These are phyloP conservation scores for Acropternis orthonyx DNA, from an alignment of 2,797 vertebrate genomes.

Conservation along the genomic window DNA sequence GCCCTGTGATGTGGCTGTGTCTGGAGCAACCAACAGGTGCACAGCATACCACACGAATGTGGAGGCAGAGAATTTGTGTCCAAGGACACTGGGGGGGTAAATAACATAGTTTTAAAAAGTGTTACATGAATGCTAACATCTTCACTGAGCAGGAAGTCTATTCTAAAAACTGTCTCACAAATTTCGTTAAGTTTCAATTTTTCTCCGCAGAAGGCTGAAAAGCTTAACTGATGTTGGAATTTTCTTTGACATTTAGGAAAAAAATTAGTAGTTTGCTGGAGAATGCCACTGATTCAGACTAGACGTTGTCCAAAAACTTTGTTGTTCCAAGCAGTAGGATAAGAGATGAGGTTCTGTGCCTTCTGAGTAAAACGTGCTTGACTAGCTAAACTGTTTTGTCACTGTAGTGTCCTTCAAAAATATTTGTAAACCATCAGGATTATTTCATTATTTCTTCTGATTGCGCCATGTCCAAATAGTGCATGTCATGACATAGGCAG, in stretches of 20 bases:
- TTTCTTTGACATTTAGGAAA: background rate
- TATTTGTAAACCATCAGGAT: background rate
- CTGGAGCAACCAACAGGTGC: slow-evolving; percentile 47
- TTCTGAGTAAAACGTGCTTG: background rate
- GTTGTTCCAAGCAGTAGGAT: background rate
- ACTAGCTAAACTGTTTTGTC: background rate
- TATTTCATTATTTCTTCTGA: background rate
- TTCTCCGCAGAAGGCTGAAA: background rate
- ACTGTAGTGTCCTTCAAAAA: background rate
- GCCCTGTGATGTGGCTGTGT: background rate
- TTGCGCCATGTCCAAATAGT: background rate
- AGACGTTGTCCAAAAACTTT: background rate
- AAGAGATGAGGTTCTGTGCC: background rate
- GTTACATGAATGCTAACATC: background rate
- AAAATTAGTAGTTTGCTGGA: background rate
- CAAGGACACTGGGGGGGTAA: slow-evolving; percentile 36
- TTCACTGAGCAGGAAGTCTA: background rate
- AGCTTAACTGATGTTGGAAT: background rate
- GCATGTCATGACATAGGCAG: background rate
- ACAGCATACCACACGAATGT: background rate
- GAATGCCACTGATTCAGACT: background rate
- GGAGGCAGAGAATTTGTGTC: slow-evolving; percentile 22
- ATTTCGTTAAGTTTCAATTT: background rate
- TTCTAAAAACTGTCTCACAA: background rate
- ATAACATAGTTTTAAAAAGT: background rate